Evolutionary conservation across 2,888 invertebrate species (phyloP).

Genomic region (Zygaena filipendulae): DNA sequence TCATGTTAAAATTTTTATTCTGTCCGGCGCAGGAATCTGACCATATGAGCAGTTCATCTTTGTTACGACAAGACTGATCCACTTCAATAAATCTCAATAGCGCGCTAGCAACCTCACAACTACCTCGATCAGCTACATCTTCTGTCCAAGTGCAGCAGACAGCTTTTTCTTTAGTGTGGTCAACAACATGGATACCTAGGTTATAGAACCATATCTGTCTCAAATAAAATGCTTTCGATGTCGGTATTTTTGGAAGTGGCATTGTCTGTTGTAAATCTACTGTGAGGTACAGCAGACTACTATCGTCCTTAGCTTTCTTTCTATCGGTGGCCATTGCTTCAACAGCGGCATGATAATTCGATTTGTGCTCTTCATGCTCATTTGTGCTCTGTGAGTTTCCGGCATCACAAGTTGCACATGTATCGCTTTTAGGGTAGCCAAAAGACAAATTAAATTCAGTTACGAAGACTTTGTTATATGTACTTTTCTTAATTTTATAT

Average conservation of each 20-base stretch:
- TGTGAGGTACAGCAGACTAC: constrained; percentile 2
- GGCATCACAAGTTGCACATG: constrained; percentile 18
- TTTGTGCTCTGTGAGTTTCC: no score
- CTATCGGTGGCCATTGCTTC: constrained; percentile 14
- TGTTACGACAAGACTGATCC: constrained; percentile 11
- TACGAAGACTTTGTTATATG: constrained; percentile 18
- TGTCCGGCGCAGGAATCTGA: constrained; percentile 17
- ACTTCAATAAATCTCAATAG: constrained; percentile 14
- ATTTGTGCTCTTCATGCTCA: constrained; percentile 13
- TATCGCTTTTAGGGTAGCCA: constrained; percentile 19
- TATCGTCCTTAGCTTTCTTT: constrained; percentile 13
- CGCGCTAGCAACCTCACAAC: constrained; percentile 7
- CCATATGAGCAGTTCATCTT: constrained; percentile 15
- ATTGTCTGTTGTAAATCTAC: constrained; percentile 5
- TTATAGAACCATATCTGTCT: constrained; percentile 14
- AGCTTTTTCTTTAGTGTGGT: constrained; percentile 13
- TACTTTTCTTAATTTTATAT: constrained; percentile 17
- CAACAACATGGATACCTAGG: constrained; percentile 13
- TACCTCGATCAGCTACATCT: constrained; percentile 12
- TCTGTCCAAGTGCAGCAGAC: constrained; percentile 16
- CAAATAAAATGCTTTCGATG: constrained; percentile 10
- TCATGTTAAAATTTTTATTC: constrained; percentile 17
- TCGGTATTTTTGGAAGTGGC: constrained; percentile 7
- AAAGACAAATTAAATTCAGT: constrained; percentile 22
- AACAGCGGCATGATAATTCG: constrained; percentile 15